These are phyloP conservation scores for Gallinago nigripennis DNA, from an alignment of 2,797 vertebrate genomes.

Conservation along the genomic window DNA sequence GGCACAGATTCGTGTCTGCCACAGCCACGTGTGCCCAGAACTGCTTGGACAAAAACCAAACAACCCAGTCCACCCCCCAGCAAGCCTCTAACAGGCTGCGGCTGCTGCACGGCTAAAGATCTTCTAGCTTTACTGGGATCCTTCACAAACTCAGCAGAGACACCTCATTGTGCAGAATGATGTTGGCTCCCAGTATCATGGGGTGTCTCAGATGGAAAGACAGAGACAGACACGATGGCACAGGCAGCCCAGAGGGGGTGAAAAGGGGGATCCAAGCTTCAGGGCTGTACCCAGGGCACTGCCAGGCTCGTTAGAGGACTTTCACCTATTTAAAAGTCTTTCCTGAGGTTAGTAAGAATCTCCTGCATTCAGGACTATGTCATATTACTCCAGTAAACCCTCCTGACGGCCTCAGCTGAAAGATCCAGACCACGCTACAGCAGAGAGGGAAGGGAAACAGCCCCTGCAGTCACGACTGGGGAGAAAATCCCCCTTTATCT, in stretches of 20 bases:
- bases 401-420: neutral
- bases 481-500: neutral
- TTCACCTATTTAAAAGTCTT: neutral
- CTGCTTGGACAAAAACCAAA: neutral
- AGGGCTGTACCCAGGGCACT: neutral
- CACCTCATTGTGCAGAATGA: neutral
- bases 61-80: neutral
- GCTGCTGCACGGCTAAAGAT: neutral
- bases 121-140: neutral
- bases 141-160: neutral
- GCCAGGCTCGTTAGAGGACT: neutral
- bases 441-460: neutral
- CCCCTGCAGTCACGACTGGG: neutral
- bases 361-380: neutral
- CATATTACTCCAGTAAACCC: neutral
- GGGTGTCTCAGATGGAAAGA: neutral
- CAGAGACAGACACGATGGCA: rapidly evolving
- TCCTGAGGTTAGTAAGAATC: neutral
- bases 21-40: rapidly evolving
- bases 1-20: neutral
- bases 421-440: rapidly evolving
- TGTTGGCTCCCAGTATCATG: rapidly evolving
- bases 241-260: neutral
- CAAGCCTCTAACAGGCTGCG: neutral
- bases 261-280: neutral